Base-by-base conservation (phyloP, 1,140 invertebrate species). In the Dryas iulia region DNA sequence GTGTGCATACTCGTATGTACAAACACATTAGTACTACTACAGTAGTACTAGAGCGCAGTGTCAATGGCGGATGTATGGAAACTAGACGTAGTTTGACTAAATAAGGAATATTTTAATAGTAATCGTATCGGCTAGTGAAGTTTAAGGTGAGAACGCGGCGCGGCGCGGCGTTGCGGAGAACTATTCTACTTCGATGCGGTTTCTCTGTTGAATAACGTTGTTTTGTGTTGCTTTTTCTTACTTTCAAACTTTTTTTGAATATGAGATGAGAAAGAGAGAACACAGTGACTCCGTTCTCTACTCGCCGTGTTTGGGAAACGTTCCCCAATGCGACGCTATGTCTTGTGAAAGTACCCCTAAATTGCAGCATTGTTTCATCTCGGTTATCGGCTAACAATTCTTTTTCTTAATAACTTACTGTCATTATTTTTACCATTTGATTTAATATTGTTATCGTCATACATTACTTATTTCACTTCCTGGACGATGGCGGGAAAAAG, bases 11-110 rank as follows among this genome's bases (percentile, higher is more conserved):
- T n/a, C n/a, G n/a, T n/a, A n/a, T 35, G 14, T 35, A 35, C 33
- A 35, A 14, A 35, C 7, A 14, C 12, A 35, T 18, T 33, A 33
- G 11, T 10, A 3, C 2, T 35, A 39, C 35, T 39, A 18, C 11
- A 35, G 33, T 35, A 35, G 3, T 14, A 35, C 18, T 21, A 47
- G 39, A 8, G 14, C 14, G 3, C 14, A 8, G 6, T 47, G 7
- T 47, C 39, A 47, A 47, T 47, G 39, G 39, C 39, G 39, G 39
- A 47, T 47, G 39, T 47, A 47, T 47, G 39, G 39, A 47, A 47
- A 47, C 39, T 47, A 5, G 39, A 47, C 39, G 39, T 21, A 21
- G 2, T 2, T 47, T 47, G 39, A 47, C 39, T 47, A 47, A 47
- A 47, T 47, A 47, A 47, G 39, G 39, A 47, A 47, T 47, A 21